Conservation (phyloP, 2,797 vertebrate genomes). For the Astyanax mexicanus region DNA sequence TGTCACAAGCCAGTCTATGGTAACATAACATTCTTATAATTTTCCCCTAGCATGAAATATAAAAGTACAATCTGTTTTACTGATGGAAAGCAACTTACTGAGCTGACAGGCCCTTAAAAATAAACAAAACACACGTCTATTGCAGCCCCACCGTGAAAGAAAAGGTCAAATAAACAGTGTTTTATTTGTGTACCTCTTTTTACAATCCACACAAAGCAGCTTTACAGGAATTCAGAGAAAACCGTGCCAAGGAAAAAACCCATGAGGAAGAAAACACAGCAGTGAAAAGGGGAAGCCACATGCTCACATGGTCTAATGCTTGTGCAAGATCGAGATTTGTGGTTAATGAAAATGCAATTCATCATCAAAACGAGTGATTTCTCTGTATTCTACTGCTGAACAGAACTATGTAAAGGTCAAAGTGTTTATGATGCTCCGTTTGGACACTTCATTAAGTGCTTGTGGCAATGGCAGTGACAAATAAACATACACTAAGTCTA, state of each 20-base stretch:
- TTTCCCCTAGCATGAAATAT: no score
- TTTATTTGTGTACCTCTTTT: no score
- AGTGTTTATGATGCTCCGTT: constrained; percentile 38
- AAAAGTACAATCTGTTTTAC: no score
- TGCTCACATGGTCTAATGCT: not conserved
- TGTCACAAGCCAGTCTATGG: no score
- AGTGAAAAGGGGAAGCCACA: not conserved
- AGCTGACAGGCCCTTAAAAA: no score
- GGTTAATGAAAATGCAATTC: not conserved
- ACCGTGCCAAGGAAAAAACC: not conserved
- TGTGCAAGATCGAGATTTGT: not conserved
- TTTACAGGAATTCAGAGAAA: not conserved
- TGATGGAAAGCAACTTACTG: no score
- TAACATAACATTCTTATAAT: no score
- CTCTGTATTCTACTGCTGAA: not conserved
- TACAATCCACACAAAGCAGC: no score
- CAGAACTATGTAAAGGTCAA: constrained; percentile 21
- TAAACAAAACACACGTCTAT: no score
- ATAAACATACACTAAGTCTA: constrained; percentile 48
- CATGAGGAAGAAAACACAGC: not conserved
- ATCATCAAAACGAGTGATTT: no score
- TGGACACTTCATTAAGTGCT: constrained; percentile 36
- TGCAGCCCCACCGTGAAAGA: no score
- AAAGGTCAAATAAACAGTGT: no score
- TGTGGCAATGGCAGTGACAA: constrained; percentile 53